Percentiles rank a stretch among this genome's conserved stretches.
Evolutionary conservation across 2,888 invertebrate genomes (phyloP).

Genomic region (Serripes groenlandicus): DNA sequence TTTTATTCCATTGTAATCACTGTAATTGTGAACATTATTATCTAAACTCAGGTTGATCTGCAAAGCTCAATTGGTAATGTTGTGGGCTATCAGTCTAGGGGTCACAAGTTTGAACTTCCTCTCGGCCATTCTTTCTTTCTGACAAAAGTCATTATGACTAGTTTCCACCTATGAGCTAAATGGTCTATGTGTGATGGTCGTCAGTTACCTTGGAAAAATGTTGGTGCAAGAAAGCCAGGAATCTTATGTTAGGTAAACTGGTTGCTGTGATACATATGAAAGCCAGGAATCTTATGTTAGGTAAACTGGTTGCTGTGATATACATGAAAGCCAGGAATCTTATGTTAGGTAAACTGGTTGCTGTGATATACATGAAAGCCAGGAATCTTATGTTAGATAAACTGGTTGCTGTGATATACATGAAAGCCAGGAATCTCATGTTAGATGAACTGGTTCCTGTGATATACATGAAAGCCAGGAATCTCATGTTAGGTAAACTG

Average conservation of each 20-base stretch:
- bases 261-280: not conserved
- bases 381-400: not conserved
- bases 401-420: not conserved
- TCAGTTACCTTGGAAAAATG: not conserved
- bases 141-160: not conserved
- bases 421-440: not conserved
- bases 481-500: not conserved
- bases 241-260: not conserved
- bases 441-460: not conserved
- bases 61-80: not conserved
- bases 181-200: not conserved
- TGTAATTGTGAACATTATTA: too few relatives aligned
- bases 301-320: not conserved
- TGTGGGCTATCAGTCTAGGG: not conserved
- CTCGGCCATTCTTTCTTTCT: not conserved
- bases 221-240: not conserved
- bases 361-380: not conserved
- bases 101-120: not conserved
- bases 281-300: not conserved
- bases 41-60: too few relatives aligned
- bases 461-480: not conserved
- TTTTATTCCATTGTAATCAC: too few relatives aligned
- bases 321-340: not conserved
- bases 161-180: not conserved
- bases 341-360: not conserved